A percentile compares a stretch with the other conserved stretches of the same genome.
These are phyloP conservation scores for Brenthis ino DNA, from an alignment of 2,888 invertebrate genomes.

Conservation along the genomic window DNA sequence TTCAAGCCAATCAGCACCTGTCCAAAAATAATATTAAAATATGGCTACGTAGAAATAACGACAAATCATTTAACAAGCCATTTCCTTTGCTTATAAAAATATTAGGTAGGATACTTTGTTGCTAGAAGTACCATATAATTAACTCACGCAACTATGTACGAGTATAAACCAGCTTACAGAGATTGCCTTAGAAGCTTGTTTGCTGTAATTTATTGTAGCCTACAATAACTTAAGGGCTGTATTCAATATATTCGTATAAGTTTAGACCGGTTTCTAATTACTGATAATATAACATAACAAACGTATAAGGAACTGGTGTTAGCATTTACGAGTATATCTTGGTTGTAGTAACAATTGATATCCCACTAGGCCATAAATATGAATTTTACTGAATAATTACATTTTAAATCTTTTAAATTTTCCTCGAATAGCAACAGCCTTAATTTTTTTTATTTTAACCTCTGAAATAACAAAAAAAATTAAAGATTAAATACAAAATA, in stretches of 20 bases:
- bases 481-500: too few species aligned
- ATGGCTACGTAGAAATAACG: too few species aligned
- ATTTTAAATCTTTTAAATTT: too few species aligned
- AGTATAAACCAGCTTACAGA: neutral
- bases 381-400: too few species aligned
- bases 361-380: neutral
- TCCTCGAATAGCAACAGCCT: too few species aligned
- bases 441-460: too few species aligned
- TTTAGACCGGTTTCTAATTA: slow-evolving; percentile 7
- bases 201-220: neutral
- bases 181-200: neutral
- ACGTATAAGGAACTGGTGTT: neutral
- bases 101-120: neutral
- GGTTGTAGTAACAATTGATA: neutral
- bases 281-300: slow-evolving; percentile 5
- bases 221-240: neutral
- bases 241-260: neutral
- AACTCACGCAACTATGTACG: neutral
- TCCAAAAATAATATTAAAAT: too few species aligned
- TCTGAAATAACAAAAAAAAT: too few species aligned
- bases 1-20: too few species aligned
- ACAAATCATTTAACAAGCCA: too few species aligned
- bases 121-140: neutral
- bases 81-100: too few species aligned
- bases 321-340: neutral